Conservation (phyloP, 2,113 vertebrate species). For the Apus apus region DNA sequence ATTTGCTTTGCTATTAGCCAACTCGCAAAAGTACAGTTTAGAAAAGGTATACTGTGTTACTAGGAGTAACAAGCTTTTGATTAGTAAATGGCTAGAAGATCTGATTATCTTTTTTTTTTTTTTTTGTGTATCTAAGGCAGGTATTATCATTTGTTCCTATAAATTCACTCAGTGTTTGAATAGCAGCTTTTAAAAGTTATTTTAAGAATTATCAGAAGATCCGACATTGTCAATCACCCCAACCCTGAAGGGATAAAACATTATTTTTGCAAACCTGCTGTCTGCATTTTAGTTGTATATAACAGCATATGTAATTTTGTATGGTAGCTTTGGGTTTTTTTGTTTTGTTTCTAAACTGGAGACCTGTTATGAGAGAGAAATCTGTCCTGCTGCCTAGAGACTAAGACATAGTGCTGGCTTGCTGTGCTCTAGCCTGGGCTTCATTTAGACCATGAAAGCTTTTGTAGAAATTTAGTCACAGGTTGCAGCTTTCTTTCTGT, state of each 20-base stretch:
- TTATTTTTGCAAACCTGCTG: neutral
- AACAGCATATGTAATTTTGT: neutral
- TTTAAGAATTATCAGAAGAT: neutral
- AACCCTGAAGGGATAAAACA: neutral
- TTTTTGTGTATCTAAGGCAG: neutral
- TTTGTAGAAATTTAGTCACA: neutral
- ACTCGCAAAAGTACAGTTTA: neutral
- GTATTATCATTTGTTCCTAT: neutral
- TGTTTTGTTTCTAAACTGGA: neutral
- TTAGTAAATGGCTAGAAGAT: neutral
- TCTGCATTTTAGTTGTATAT: neutral
- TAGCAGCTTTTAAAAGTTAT: neutral
- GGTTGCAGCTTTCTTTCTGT: neutral
- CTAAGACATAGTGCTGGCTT: neutral
- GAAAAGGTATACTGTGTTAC: neutral
- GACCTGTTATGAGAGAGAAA: neutral
- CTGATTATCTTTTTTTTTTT: neutral
- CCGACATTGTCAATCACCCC: neutral
- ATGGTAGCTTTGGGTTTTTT: too few relatives aligned
- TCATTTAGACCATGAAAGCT: neutral
- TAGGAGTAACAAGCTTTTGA: neutral
- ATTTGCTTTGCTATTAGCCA: neutral
- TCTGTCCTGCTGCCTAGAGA: neutral
- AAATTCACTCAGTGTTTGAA: neutral
- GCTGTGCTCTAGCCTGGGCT: neutral